A percentile compares a stretch with the other conserved stretches of the same genome.
phyloP scores from a whole-genome alignment of 1,140 invertebrate species.

The Papilio xuthus region DNA sequence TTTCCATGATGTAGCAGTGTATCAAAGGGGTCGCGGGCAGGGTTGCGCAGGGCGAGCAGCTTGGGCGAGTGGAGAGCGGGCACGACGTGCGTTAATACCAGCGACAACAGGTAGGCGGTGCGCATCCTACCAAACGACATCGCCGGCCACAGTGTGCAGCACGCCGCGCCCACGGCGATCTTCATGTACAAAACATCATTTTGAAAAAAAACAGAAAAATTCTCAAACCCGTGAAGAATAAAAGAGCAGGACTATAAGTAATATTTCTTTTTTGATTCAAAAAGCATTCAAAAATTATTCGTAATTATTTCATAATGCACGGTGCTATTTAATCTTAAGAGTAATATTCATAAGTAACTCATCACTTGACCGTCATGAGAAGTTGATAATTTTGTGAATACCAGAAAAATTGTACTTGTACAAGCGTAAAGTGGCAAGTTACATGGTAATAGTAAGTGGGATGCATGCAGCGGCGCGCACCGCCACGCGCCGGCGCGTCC shows the following conservation, averaged over 20 bases:
- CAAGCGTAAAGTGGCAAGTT: constrained; percentile 43
- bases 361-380: no score
- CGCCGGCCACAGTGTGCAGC: constrained; percentile 67
- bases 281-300: not conserved
- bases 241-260: not conserved
- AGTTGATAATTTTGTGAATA: constrained; percentile 11
- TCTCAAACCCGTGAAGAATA: not conserved
- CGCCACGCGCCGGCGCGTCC: constrained; percentile 56
- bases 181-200: constrained; percentile 35
- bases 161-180: constrained; percentile 66
- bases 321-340: not conserved
- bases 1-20: constrained; percentile 51
- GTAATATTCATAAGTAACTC: no score
- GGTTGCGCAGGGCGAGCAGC: constrained; percentile 51
- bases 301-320: not conserved
- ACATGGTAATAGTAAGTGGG: constrained; percentile 77
- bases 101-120: constrained; percentile 50
- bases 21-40: constrained; percentile 61
- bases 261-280: not conserved
- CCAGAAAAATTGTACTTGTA: not conserved
- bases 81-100: constrained; percentile 59
- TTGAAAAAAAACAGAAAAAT: not conserved
- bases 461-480: constrained; percentile 68
- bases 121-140: constrained; percentile 57
- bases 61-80: constrained; percentile 59